Percentiles rank a stretch among this genome's conserved stretches.
These are phyloP conservation scores for Trachythela sp. DNA, from an alignment of 64 coral and sea anemone genomes.

Conservation along the genomic window DNA sequence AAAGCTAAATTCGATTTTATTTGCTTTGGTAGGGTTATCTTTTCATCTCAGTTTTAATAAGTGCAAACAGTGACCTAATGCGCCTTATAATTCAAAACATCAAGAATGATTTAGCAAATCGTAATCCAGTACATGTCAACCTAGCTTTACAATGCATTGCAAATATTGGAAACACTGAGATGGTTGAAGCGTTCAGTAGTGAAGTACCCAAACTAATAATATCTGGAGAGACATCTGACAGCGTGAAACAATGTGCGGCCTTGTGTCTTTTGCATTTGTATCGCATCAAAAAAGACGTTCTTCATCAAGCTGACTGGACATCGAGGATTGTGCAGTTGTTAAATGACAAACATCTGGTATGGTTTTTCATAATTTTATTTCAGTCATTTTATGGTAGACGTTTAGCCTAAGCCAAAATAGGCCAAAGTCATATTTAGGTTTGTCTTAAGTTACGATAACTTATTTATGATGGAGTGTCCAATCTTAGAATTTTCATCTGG, in stretches of 20 bases:
- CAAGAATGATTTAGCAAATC: conserved; percentile 84
- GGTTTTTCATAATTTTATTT: conserved; percentile 33
- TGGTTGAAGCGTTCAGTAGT: conserved; percentile 72
- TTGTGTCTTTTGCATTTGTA: conserved; percentile 90
- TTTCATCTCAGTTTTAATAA: conserved; percentile 90
- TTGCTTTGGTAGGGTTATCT: conserved; percentile 67
- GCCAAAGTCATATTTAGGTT: no score
- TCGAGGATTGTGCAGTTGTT: conserved; percentile 97
- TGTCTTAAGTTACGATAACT: no score
- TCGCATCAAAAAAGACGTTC: conserved; percentile 59
- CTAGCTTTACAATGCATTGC: conserved; percentile 85
- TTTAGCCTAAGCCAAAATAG: no score
- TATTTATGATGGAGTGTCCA: no score
- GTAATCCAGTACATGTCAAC: conserved; percentile 75
- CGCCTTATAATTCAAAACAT: conserved; percentile 91
- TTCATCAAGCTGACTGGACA: conserved; percentile 93
- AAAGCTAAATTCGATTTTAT: neutral
- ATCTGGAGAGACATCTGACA: conserved; percentile 70
- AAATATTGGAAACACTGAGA: conserved; percentile 88
- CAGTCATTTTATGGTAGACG: neutral
- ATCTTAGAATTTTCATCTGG: no score
- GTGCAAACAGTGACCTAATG: conserved; percentile 84
- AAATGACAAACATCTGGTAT: conserved; percentile 96
- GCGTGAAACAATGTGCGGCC: conserved; percentile 85
- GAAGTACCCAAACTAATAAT: conserved; percentile 82